A percentile compares a stretch with the other conserved stretches of the same genome.
phyloP scores from a whole-genome alignment of 2,797 vertebrate species.

The Pseudopleuronectes americanus region DNA sequence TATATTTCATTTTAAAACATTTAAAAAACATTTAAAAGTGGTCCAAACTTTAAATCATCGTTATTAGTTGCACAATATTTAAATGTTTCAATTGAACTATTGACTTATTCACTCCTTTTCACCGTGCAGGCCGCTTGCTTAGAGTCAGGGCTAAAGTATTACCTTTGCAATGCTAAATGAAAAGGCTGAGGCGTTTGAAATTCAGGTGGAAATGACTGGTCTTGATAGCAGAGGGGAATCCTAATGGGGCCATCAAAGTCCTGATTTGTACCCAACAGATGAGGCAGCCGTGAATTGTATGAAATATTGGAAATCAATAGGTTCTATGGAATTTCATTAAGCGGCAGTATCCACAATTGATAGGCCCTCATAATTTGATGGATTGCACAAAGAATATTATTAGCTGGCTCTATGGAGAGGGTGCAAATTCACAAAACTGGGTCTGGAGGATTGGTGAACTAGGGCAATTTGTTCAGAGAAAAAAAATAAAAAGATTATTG shows the following conservation, averaged over 20 bases:
- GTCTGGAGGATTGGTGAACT: conserved; percentile 91
- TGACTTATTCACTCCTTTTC: background rate
- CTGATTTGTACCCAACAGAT: conserved; percentile 96
- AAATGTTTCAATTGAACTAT: background rate
- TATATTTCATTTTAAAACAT: conserved; percentile 27
- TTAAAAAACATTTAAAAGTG: background rate
- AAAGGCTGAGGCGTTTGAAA: conserved; percentile 92
- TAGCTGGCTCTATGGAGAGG: conserved; percentile 91
- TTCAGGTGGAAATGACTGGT: conserved; percentile 95
- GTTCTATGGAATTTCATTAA: conserved; percentile 99
- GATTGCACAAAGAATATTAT: conserved; percentile 99
- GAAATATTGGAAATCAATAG: conserved; percentile 99
- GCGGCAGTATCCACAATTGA: conserved; percentile 98
- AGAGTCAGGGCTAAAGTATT: conserved; percentile 86
- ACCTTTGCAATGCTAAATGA: conserved; percentile 90
- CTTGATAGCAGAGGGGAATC: conserved; percentile 93
- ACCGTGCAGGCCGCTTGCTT: conserved; percentile 65
- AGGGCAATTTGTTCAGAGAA: conserved; percentile 95
- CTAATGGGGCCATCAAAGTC: conserved; percentile 97
- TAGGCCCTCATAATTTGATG: conserved; percentile 99
- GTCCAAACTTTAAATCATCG: background rate
- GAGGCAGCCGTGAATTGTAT: conserved; percentile 95
- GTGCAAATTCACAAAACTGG: conserved; percentile 85
- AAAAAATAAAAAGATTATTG: conserved; percentile 90
- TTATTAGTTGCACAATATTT: background rate